Conservation (phyloP, 2,113 vertebrate species). For the Sterna hirundo region DNA sequence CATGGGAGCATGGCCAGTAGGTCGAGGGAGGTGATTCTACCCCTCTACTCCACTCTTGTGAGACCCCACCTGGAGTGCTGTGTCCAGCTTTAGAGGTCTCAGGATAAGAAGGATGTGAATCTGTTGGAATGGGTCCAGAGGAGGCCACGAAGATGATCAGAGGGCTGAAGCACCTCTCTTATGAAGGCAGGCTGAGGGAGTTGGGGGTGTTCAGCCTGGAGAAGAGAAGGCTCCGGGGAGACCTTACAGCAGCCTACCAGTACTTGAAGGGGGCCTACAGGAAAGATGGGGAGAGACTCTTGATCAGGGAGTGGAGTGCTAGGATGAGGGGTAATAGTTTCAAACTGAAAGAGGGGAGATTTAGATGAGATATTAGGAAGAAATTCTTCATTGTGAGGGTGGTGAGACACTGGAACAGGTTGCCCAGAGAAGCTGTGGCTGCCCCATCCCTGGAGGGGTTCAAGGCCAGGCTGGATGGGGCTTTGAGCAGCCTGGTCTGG, state of each 20-base stretch:
- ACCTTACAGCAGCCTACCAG: not conserved
- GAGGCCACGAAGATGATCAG: not conserved
- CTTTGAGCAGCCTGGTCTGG: not conserved
- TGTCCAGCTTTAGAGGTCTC: not conserved
- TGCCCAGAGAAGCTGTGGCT: not conserved
- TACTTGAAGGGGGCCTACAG: not conserved
- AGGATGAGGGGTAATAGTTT: not conserved
- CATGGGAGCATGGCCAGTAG: not conserved
- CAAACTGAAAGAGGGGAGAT: not conserved
- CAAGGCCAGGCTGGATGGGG: not conserved
- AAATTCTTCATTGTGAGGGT: not conserved
- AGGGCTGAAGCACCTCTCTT: not conserved
- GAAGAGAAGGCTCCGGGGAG: not conserved
- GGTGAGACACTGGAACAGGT: not conserved
- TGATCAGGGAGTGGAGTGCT: not conserved
- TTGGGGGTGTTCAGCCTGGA: not conserved
- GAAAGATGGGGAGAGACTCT: not conserved
- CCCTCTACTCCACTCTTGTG: not conserved
- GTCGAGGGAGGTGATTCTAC: not conserved
- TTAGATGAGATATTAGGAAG: not conserved
- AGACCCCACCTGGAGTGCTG: not conserved
- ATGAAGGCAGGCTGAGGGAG: not conserved
- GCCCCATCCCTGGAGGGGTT: not conserved
- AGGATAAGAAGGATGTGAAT: not conserved
- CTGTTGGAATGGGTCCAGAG: not conserved